Base-by-base conservation (phyloP, 2,888 invertebrate species). In the Strigamia maritima region DNA sequence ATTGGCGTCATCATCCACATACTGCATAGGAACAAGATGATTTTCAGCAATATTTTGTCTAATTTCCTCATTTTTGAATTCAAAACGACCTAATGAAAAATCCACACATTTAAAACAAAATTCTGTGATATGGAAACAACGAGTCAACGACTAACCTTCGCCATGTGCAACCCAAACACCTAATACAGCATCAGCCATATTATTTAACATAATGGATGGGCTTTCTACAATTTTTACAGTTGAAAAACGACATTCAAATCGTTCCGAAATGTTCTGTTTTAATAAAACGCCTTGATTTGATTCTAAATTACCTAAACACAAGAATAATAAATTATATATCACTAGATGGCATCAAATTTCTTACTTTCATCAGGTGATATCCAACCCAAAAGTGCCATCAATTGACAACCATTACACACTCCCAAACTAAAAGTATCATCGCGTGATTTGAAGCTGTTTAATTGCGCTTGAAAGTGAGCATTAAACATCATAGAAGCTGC, bases 131-230 rank as follows among this genome's bases (percentile, higher is more conserved):
- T 49, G 49, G 8, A n/a, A 14, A 49, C 24, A 70, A 31, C 7
- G 31, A 4, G 81, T 82, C 24, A 70, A 31, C 7, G 31, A 4
- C 81, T 82, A 88, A 82, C 98, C 98, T 88, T 99, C 98, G 0
- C 96, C 98, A 85, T 99, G 98, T 2, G 98, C 96, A 1, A 94
- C 90, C 98, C 98, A 98, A 82, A 97, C 93, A 1, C 98, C 98
- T n/a, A 98, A 88, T 0, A 92, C 88, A n/a, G 93, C 91, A 35
- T 90, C 92, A 79, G 91, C 91, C 95, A 99, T 95, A n/a, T 91
- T 94, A 78, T 89, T 87, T 82, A 98, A 88, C 97, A 98, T 95
- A 0, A 98, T 92, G 2, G 94, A 89, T 0, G 90, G 89, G 0
- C 91, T 90, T 81, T 91, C 89, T 75, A 90, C 89, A 80, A 97